Evolutionary conservation across 1,140 invertebrate genomes (phyloP), one percentile per base, ranked within the genome.

Genomic region (Tyrophagus putrescentiae): DNA sequence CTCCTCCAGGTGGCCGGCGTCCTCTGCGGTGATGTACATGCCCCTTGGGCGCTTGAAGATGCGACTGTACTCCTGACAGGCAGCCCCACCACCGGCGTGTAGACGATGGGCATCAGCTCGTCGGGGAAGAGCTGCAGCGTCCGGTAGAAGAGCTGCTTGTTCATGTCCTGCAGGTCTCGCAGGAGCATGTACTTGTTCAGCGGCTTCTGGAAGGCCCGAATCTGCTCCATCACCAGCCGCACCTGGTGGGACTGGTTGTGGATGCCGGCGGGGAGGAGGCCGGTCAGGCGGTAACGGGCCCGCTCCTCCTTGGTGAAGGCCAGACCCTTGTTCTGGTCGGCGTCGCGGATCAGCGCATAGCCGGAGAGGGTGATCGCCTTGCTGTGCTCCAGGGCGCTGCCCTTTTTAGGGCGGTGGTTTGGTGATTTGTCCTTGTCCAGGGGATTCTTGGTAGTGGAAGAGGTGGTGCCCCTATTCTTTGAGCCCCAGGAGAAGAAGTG

Each of bases 11-110:
- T 60, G 88, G 29, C 90, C 90, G 67, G 85, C 86, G 72, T 98
- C 94, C 68, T 97, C 86, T 66, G 96, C 92, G 0, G 93, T 94
- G 53, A 98, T 84, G 68, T 93, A 98, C 1, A 98, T 76, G 58
- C 95, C 95, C 70, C 75, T 27, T 0, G 94, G 92, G 71, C 91
- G 78, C 54, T 89, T 79, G 70, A 91, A 98, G 68, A 96, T 88
- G 28, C 92, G 79, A 29, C 93, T 92, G 70, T 94, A 98, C 67
- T 93, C 87, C 74, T 96, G 91, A 71, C 95, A 98, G 0, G 94
- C 94, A 88, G 75, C 0, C 95, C 95, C 11, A 98, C 95, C 4
- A 91, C 94, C 0, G 95, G 94, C 0, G 93, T 98, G 72, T 98
- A 98, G 3, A 98, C 88, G 68, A 98, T 86, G 0, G 95, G 95